Percentiles rank a stretch among this genome's conserved stretches.
Evolutionary conservation across 1,140 invertebrate species (phyloP).

Genomic region (Monomorium pharaonis): DNA sequence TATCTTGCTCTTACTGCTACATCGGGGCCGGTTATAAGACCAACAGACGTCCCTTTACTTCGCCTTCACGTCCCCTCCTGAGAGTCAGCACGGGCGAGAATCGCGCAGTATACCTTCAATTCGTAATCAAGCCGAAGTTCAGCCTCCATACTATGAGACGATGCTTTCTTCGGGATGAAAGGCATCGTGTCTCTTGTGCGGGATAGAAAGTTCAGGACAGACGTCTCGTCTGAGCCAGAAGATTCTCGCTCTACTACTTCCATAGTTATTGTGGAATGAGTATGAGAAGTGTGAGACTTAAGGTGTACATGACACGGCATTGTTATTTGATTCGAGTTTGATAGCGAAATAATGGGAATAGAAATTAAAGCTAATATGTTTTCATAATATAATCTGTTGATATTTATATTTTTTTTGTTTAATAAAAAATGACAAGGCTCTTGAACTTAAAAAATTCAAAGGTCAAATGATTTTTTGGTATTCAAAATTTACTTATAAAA

Average conservation of each 20-base stretch:
- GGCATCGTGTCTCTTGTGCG: conserved; percentile 40
- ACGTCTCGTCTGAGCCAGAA: conserved; percentile 24
- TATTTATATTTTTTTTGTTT: too few relatives aligned
- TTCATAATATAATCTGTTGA: not conserved
- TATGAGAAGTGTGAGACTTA: not conserved
- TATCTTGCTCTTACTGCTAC: not conserved
- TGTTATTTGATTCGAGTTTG: conserved; percentile 27
- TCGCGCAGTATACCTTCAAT: conserved; percentile 63
- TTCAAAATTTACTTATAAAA: not conserved
- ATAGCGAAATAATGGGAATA: not conserved
- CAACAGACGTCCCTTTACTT: conserved; percentile 11
- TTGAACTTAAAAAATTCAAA: not conserved
- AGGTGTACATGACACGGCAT: conserved; percentile 10
- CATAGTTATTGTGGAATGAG: not conserved
- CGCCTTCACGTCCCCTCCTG: not conserved
- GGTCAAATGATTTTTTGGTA: not conserved
- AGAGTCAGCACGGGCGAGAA: conserved; percentile 1
- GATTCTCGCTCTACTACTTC: not conserved
- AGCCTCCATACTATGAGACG: conserved; percentile 38
- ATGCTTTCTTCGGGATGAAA: conserved; percentile 30
- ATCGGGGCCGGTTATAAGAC: conserved; percentile 18
- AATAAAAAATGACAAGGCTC: not conserved
- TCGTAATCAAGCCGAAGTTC: conserved; percentile 74
- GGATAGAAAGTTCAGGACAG: conserved; percentile 40
- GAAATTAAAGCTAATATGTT: not conserved